These are phyloP conservation scores for Sycophila sp. DNA, from an alignment of 1,140 invertebrate species.

Conservation along the genomic window DNA sequence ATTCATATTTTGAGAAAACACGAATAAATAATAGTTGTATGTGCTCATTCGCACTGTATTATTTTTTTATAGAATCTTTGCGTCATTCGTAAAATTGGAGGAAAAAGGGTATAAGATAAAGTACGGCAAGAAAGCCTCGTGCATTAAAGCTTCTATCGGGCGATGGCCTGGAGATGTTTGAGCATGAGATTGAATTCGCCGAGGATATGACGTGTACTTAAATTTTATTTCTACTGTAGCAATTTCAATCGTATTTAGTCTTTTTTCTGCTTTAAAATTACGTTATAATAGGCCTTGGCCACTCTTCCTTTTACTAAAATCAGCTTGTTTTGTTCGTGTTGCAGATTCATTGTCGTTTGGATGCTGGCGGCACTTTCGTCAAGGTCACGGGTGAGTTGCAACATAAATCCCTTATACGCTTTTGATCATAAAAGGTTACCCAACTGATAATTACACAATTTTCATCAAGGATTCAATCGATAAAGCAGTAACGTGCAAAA, in stretches of 20 bases:
- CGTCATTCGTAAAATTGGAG: too few relatives aligned
- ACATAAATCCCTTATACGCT: too few relatives aligned
- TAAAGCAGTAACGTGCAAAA: too few relatives aligned
- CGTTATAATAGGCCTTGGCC: background rate
- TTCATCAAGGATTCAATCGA: too few relatives aligned
- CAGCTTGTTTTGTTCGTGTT: conserved; percentile 49
- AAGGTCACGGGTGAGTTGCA: conserved; percentile 52
- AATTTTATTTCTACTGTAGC: background rate
- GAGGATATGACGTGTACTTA: conserved; percentile 15
- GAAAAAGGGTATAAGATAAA: too few relatives aligned
- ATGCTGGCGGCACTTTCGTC: conserved; percentile 50
- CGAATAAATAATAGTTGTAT: too few relatives aligned
- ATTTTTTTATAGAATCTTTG: too few relatives aligned
- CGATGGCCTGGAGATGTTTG: background rate
- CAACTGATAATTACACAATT: too few relatives aligned
- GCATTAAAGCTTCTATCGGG: too few relatives aligned
- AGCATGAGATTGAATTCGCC: conserved; percentile 4
- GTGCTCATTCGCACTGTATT: too few relatives aligned
- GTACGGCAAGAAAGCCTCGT: background rate
- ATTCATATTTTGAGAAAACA: too few relatives aligned
- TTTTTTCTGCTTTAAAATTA: background rate
- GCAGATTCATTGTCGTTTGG: conserved; percentile 57
- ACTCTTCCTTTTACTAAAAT: background rate
- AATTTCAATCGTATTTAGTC: background rate
- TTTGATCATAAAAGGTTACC: too few relatives aligned